Evolutionary conservation across 2,113 vertebrate genomes (phyloP), one percentile per base, ranked within the genome.

Genomic region (Regulus satrapa): DNA sequence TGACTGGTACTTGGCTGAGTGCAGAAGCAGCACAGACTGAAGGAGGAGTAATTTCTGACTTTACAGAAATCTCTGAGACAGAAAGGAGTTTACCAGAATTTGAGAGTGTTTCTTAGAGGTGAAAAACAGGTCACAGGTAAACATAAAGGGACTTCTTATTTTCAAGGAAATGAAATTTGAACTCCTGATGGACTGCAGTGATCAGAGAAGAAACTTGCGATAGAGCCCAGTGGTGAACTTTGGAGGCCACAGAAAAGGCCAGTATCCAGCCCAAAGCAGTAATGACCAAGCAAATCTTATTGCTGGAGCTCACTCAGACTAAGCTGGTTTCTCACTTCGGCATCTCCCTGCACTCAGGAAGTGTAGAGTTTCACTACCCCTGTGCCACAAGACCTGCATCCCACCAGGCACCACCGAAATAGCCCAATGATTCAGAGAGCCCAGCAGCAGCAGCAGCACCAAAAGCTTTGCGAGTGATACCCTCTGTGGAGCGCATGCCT

Each of bases 341-440:
- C 67, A 48, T 76, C 66, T 85, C 6, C 6, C 62, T 79, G 85
- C 62, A 8, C 43, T 52, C 31, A 10, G 78, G 78, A 82, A 89
- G 88, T 74, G 75, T 38, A 4, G 2, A 63, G 67, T 96, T 95
- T 95, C 88, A 36, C 67, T 83, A 52, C 54, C 78, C 71, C 34
- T 49, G 20, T 94, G 85, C 94, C 90, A 90, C 71, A 92, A 68
- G 85, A 32, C 74, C 88, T 28, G 29, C 94, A 95, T 88, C 94
- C 92, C 92, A 94, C 94, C 69, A 34, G 74, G 85, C 90, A 71
- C 51, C 89, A 80, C 96, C 0, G 3, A 95, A 97, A 96, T 96
- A 96, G 90, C 94, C 85, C 62, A 79, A 14, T 95, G 94, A 96
- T 96, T 95, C 95, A 95, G 87, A 96, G 46, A 66, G 63, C 54